phyloP scores from a whole-genome alignment of 1,140 invertebrate species.

The Saxidomus purpurata region DNA sequence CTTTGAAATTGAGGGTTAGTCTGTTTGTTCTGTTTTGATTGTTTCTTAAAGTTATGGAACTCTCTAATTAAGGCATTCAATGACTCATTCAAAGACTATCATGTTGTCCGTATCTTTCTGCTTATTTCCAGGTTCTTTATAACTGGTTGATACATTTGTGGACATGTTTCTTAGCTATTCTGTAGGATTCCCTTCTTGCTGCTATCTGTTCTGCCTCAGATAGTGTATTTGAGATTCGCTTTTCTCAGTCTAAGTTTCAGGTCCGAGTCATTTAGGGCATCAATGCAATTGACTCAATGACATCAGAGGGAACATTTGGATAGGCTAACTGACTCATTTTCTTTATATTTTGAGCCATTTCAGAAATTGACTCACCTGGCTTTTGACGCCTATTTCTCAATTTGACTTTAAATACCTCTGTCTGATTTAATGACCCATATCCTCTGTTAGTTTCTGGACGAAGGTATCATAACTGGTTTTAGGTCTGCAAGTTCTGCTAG shows the following conservation, averaged over 20 bases:
- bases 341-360: conserved; percentile 12
- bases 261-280: conserved; percentile 30
- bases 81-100: background rate
- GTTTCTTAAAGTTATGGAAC: background rate
- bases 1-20: background rate
- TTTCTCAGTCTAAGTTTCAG: conserved; percentile 23
- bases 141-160: background rate
- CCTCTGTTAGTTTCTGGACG: background rate
- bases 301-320: background rate
- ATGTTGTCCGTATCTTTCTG: background rate
- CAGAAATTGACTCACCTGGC: background rate
- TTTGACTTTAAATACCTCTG: background rate
- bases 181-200: background rate
- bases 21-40: background rate
- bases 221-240: conserved; percentile 15
- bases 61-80: background rate
- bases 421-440: conserved; percentile 11
- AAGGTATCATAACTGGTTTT: background rate
- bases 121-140: background rate
- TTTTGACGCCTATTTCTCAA: background rate
- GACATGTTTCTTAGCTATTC: background rate
- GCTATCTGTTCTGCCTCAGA: background rate
- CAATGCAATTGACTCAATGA: conserved; percentile 8
- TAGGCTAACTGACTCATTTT: conserved; percentile 25
- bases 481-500: background rate